phyloP scores from a whole-genome alignment of 2,113 vertebrate species.

The Cyanoderma ruficeps region DNA sequence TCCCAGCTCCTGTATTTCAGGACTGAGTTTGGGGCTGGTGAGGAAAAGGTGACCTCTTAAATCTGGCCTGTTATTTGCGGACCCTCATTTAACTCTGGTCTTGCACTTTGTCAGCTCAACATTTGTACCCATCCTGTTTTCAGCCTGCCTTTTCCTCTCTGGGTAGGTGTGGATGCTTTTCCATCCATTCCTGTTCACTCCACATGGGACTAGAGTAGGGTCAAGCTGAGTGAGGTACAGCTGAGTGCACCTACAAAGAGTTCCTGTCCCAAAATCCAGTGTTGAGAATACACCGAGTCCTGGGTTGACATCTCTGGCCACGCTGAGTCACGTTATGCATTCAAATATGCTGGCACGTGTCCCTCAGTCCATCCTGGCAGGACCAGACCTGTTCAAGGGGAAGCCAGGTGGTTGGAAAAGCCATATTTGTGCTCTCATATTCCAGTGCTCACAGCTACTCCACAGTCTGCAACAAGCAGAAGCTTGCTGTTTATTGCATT shows the following conservation, averaged over 20 bases:
- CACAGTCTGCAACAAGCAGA: fast-evolving
- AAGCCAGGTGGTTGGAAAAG: neutral
- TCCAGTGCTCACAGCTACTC: neutral
- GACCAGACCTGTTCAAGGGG: neutral
- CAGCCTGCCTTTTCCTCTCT: neutral
- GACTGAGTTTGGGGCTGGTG: neutral
- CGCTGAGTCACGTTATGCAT: fast-evolving
- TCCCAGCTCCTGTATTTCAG: neutral
- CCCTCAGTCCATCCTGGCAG: fast-evolving
- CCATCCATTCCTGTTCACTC: neutral
- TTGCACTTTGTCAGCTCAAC: neutral
- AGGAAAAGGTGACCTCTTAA: neutral
- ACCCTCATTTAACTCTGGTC: neutral
- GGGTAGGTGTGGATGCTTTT: neutral
- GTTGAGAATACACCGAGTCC: fast-evolving
- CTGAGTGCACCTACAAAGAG: neutral
- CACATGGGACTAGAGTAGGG: fast-evolving
- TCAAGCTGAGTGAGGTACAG: neutral
- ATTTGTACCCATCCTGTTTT: fast-evolving
- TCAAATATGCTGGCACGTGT: neutral
- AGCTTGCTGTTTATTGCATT: neutral
- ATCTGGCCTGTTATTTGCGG: neutral
- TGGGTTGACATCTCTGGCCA: neutral
- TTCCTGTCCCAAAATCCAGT: fast-evolving
- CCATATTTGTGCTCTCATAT: neutral